phyloP scores from a whole-genome alignment of 2,797 vertebrate genomes.

The Macrochelys suwanniensis region DNA sequence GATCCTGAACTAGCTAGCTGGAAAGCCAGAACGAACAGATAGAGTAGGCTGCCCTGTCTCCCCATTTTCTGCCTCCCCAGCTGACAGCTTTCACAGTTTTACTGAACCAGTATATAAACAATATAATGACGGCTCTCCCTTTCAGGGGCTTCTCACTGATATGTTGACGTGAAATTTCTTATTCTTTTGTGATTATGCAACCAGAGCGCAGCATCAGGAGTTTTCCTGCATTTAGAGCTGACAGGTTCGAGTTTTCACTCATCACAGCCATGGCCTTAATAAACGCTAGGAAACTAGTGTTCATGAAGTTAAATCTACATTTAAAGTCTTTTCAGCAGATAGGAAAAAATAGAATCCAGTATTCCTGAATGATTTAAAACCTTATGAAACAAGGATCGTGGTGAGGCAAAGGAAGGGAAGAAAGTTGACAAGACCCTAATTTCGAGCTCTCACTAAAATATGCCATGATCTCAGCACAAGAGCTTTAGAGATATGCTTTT shows the following conservation, averaged over 20 bases:
- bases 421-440: neutral
- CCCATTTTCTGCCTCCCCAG: neutral
- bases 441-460: neutral
- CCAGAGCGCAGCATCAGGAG: neutral
- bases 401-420: neutral
- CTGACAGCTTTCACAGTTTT: slow-evolving; percentile 11
- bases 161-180: neutral
- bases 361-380: neutral
- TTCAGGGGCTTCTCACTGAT: slow-evolving; percentile 20
- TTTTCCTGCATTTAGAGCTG: neutral
- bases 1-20: neutral
- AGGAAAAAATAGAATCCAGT: neutral
- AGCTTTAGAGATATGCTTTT: neutral
- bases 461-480: neutral
- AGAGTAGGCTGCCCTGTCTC: neutral
- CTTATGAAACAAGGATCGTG: neutral
- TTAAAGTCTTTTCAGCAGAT: neutral
- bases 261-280: slow-evolving; percentile 10
- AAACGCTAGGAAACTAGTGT: neutral
- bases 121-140: neutral
- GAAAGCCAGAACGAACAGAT: neutral
- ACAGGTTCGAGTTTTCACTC: slow-evolving; percentile 18
- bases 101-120: slow-evolving; percentile 4
- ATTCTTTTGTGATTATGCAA: slow-evolving; percentile 32
- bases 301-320: neutral